Evolutionary conservation across 1,140 invertebrate species (phyloP).

Genomic region (Megalopta genalis): DNA sequence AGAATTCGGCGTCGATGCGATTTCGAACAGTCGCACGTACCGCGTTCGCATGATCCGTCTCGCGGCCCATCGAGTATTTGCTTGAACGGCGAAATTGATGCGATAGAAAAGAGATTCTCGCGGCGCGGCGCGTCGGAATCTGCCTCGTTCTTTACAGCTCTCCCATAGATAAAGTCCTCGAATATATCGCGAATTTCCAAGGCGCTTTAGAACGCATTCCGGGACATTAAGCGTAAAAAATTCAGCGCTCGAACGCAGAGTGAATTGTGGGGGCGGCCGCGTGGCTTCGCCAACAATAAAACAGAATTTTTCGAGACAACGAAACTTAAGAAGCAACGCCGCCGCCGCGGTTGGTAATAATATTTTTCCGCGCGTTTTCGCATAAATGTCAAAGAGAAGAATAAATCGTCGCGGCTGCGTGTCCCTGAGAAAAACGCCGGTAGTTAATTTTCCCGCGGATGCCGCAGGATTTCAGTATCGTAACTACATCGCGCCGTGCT

Average conservation of each 20-base stretch:
- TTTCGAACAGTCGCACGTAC: too few species aligned
- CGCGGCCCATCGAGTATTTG: neutral
- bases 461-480: neutral
- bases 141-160: neutral
- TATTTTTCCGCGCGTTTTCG: slow-evolving; percentile 35
- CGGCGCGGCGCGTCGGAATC: neutral
- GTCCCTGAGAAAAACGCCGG: slow-evolving; percentile 21
- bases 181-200: slow-evolving; percentile 10
- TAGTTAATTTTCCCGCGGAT: slow-evolving; percentile 36
- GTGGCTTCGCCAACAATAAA: slow-evolving; percentile 11
- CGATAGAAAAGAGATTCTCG: neutral
- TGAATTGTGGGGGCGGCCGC: neutral
- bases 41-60: too few species aligned
- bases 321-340: neutral
- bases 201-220: slow-evolving; percentile 6
- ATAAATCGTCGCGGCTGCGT: slow-evolving; percentile 43
- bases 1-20: too few species aligned
- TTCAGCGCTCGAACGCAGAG: slow-evolving; percentile 20
- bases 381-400: slow-evolving; percentile 51
- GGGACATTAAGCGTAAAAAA: slow-evolving; percentile 37
- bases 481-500: neutral
- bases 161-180: neutral
- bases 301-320: slow-evolving; percentile 24
- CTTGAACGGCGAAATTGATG: neutral
- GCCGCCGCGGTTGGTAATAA: slow-evolving; percentile 4